phyloP scores from a whole-genome alignment of 2,797 vertebrate species.

The Coracias cyanogaster region DNA sequence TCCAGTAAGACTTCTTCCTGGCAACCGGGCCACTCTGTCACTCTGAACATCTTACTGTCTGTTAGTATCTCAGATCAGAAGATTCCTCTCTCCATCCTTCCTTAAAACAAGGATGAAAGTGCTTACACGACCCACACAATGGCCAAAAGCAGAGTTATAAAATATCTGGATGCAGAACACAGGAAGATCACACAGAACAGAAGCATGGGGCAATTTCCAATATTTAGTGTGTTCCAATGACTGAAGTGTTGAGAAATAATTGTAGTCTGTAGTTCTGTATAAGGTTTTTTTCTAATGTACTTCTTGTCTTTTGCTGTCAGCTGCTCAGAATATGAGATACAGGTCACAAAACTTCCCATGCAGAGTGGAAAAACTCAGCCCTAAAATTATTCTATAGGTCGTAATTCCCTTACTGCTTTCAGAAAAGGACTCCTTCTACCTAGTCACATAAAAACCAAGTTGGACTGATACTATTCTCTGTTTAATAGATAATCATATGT shows the following conservation, averaged over 20 bases:
- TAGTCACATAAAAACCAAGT: not conserved
- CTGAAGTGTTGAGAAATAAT: not conserved
- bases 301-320: not conserved
- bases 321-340: not conserved
- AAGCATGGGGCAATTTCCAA: not conserved
- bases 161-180: not conserved
- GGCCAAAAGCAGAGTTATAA: not conserved
- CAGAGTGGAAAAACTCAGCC: not conserved
- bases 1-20: not conserved
- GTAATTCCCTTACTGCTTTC: not conserved
- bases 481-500: not conserved
- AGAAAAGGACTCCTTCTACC: not conserved
- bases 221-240: not conserved
- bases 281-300: not conserved
- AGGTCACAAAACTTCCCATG: not conserved
- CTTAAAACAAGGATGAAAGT: not conserved
- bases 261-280: not conserved
- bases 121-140: not conserved
- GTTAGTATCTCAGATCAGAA: not conserved
- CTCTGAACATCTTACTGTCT: not conserved
- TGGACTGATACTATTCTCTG: not conserved
- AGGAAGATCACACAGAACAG: not conserved
- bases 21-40: not conserved
- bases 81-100: not conserved
- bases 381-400: not conserved